Conservation (phyloP, 2,888 invertebrate genomes). For the Brachyptera putata region DNA sequence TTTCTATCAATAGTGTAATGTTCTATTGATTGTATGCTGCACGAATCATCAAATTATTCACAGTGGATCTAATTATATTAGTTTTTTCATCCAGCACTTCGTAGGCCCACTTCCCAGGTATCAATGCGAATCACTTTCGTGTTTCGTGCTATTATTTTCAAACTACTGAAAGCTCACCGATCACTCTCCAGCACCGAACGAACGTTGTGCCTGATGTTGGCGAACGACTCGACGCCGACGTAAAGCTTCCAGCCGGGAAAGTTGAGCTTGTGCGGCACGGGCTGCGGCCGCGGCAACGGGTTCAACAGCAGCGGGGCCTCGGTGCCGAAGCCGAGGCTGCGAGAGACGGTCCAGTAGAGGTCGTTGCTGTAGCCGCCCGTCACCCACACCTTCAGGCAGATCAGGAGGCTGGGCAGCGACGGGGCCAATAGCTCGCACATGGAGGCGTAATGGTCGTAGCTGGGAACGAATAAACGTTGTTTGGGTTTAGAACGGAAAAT, state of each 20-base stretch:
- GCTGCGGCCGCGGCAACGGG: slow-evolving; percentile 43
- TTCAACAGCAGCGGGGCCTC: slow-evolving; percentile 38
- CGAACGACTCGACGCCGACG: slow-evolving; percentile 50
- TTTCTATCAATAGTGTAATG: no score
- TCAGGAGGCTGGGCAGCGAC: slow-evolving; percentile 57
- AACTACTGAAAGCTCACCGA: slow-evolving; percentile 46
- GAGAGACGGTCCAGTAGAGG: slow-evolving; percentile 45
- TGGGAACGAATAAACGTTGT: no score
- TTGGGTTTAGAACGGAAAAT: no score
- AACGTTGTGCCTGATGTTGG: slow-evolving; percentile 49
- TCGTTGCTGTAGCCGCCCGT: slow-evolving; percentile 47
- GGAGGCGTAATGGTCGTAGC: slow-evolving; percentile 70
- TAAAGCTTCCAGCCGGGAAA: slow-evolving; percentile 48
- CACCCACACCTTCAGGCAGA: slow-evolving; percentile 56
- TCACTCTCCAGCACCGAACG: slow-evolving; percentile 51
- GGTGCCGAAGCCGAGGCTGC: slow-evolving; percentile 39
- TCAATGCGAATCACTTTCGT: no score
- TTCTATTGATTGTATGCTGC: no score
- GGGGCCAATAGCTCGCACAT: slow-evolving; percentile 64
- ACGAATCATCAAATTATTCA: no score
- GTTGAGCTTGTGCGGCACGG: slow-evolving; percentile 44
- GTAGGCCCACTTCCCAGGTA: no score
- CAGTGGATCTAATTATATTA: no score
- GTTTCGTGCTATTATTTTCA: no score
- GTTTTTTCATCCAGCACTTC: no score